Evolutionary conservation across 2,888 invertebrate species (phyloP), one percentile per base, ranked within the genome.

Genomic region (Calephelis perditalis): DNA sequence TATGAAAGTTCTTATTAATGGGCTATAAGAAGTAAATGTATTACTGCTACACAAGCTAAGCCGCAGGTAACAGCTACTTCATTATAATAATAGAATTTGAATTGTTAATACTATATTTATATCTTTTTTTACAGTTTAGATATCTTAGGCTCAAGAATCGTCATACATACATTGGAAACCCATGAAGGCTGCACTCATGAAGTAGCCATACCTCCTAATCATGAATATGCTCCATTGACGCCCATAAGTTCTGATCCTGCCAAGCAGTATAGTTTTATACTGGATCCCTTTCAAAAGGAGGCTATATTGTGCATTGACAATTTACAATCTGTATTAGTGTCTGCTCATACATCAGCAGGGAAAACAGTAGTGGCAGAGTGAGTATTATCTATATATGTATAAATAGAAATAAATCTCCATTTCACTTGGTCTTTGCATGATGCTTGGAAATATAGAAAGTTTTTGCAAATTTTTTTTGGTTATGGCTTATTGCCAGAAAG

Each of bases 361-460:
- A 99, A 99, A 93, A 99, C 99, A 61, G 99, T 99, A 3, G 99
- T 99, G 7, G 99, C 99, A 5, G 98, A 99, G 96, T 99, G 92
- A 93, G 96, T 84, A 62, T 26, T 26, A 26, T 26, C 26, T 26
- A 26, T 3, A 26, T 26, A 26, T 15, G 15, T 15, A 26, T 26
- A 26, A 3, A 26, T 26, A 26, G 26, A 26, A 26, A 26, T 26
- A 4, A 3, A 26, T 26, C 26, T 4, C 26, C 26, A 26, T 26
- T 26, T 4, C 26, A 26, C 4, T 4, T 26, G 26, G 4, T 26
- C 26, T 3, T 26, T 26, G 26, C 4, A 26, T 26, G 3, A 26
- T 4, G 3, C 26, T 26, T 26, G 26, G 4, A 26, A 3, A 26
- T 26, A 3, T 26, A 26, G 26, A 26, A 3, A 3, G 4, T 3